Base-by-base conservation (phyloP, 1,140 invertebrate genomes). In the Leptinotarsa lineolata region DNA sequence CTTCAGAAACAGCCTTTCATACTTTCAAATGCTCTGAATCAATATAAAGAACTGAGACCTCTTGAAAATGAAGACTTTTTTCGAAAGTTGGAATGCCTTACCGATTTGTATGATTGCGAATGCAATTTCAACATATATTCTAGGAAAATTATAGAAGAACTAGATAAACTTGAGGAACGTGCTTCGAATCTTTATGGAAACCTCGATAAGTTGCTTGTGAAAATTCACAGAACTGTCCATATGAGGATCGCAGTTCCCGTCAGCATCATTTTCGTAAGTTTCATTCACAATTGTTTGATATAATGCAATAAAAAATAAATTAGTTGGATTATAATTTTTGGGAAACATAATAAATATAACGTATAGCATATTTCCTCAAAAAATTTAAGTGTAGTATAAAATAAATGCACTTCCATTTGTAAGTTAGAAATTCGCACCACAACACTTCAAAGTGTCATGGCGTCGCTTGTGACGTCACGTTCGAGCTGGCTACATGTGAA, bases 221-320 rank as follows among this genome's bases (percentile, higher is more conserved):
- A 88, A 59, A 80, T 91, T 67, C 88, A 91, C 72, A 82, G 88
- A 2, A 86, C 86, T 5, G 88, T 91, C 0, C 86, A 87, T 72
- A 89, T 87, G 67, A 88, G 88, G 74, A 88, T 88, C 0, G 90
- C 89, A 2, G 88, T 91, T 66, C 89, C 90, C 0, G 88, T 88
- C 1, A 80, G 81, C 48, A 86, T 88, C 82, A 88, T 92, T 46
- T 92, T 90, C 81, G 90, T 91, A 83, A 88, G 88, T 87, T 48
- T 21, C 8, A 39, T 39, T 39, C 8, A 39, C 8, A 39, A 11
- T 39, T 6, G 30, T 39, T 39, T 11, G 30, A 2, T 39, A 39
- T 39, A 39, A 39, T 39, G 11, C 2, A 39, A 39, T 39, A 39
- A 39, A 39, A 39, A 39, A 63, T n/a, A 16, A n/a, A 18, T 64